Evolutionary conservation across 1,140 invertebrate genomes (phyloP).

Genomic region (Diorhabda elongata): DNA sequence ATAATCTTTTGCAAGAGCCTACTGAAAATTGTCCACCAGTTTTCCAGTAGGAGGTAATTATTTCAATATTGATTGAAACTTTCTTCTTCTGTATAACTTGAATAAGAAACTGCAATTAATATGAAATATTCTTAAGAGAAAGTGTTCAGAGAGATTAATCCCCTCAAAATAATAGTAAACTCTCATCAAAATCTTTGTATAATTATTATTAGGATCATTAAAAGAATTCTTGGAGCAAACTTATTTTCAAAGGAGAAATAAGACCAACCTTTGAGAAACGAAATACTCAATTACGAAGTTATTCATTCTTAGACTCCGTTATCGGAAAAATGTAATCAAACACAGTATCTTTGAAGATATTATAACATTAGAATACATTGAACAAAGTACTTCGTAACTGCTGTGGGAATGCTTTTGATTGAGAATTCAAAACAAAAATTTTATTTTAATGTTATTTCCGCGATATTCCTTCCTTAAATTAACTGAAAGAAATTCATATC

Average conservation of each 20-base stretch:
- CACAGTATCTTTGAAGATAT: slow-evolving; percentile 13
- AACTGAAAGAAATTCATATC: no score
- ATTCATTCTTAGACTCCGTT: slow-evolving; percentile 4
- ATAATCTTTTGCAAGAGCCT: no score
- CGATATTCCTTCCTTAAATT: no score
- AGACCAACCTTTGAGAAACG: slow-evolving; percentile 2
- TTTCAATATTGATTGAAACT: no score
- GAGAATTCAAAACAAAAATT: background rate
- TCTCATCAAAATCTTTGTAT: background rate
- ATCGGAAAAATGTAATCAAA: slow-evolving; percentile 17
- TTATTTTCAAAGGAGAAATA: slow-evolving; percentile 3
- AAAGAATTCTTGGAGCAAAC: background rate
- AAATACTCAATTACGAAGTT: slow-evolving; percentile 13
- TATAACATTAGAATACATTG: slow-evolving; percentile 4
- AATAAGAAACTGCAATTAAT: no score
- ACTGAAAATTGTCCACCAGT: no score
- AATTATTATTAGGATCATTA: background rate
- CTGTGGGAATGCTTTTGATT: slow-evolving; percentile 6
- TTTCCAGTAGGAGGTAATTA: no score
- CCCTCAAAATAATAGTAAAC: no score
- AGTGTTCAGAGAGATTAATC: no score
- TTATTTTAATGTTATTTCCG: background rate
- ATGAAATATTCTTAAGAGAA: no score
- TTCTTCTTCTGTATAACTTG: no score
- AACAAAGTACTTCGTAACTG: slow-evolving; percentile 2